These are phyloP conservation scores for Clarias platycephalus DNA, from an alignment of 2,797 vertebrate species.

Conservation along the genomic window DNA sequence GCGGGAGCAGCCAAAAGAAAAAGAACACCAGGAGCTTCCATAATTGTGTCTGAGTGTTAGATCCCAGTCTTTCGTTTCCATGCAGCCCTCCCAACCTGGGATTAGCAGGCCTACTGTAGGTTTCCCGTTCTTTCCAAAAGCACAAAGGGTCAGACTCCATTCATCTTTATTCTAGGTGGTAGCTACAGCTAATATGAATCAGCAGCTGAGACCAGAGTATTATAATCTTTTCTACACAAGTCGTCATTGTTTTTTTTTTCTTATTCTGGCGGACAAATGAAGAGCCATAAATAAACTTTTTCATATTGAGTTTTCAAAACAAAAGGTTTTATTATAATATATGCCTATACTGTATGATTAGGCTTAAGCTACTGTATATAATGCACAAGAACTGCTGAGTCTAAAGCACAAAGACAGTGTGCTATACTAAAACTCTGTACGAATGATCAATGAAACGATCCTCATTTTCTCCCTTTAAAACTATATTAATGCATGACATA, in stretches of 20 bases:
- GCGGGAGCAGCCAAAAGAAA: too few relatives aligned
- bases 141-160: slow-evolving; percentile 22
- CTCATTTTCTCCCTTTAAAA: neutral
- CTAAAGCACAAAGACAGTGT: neutral
- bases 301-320: neutral
- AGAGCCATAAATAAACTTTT: neutral
- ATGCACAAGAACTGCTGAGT: neutral
- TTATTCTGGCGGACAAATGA: neutral
- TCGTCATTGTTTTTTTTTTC: neutral
- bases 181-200: neutral
- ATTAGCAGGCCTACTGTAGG: slow-evolving; percentile 18
- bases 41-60: slow-evolving; percentile 22
- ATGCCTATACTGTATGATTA: neutral
- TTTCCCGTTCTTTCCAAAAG: slow-evolving; percentile 39
- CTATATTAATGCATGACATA: neutral
- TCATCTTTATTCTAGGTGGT: neutral
- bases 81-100: slow-evolving; percentile 18
- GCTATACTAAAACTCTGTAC: neutral
- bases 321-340: too few relatives aligned
- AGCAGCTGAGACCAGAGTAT: neutral
- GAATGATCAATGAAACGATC: neutral
- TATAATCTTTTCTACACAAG: neutral
- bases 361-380: neutral
- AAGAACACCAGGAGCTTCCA: neutral
- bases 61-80: slow-evolving; percentile 15